phyloP scores from a whole-genome alignment of 1,140 invertebrate species.

The Sitobion miscanthi region DNA sequence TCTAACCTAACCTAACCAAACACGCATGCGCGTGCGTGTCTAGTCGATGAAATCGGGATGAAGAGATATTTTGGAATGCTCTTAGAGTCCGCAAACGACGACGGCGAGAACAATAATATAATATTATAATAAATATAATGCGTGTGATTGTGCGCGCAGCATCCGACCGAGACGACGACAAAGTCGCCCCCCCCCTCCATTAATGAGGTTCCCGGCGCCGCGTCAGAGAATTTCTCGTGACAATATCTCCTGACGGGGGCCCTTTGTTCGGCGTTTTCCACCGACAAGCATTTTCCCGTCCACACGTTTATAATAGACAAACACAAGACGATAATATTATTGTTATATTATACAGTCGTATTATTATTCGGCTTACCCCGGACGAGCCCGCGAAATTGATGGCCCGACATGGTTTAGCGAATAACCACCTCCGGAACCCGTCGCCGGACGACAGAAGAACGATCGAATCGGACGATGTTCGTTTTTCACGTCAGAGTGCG shows the following conservation, averaged over 20 bases:
- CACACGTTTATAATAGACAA: neutral
- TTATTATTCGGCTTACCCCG: neutral
- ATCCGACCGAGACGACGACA: neutral
- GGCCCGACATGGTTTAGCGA: neutral
- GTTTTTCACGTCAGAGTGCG: neutral
- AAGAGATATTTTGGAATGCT: neutral
- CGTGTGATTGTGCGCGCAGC: neutral
- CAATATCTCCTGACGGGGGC: neutral
- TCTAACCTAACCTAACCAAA: no score
- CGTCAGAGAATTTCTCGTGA: neutral
- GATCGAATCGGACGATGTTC: neutral
- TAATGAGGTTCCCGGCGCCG: neutral
- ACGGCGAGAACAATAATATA: neutral
- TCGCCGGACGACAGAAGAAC: no score
- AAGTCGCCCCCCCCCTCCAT: neutral
- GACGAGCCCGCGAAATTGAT: neutral
- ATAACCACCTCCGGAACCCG: neutral
- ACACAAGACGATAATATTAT: neutral
- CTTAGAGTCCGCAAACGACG: neutral
- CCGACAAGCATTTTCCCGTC: neutral
- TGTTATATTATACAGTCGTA: neutral
- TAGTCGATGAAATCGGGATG: neutral
- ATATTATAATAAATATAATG: neutral
- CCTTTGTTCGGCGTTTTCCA: neutral
- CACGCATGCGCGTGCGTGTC: neutral